Base-by-base conservation (phyloP, 2,888 invertebrate species). In the Phragmatobia fuliginosa region DNA sequence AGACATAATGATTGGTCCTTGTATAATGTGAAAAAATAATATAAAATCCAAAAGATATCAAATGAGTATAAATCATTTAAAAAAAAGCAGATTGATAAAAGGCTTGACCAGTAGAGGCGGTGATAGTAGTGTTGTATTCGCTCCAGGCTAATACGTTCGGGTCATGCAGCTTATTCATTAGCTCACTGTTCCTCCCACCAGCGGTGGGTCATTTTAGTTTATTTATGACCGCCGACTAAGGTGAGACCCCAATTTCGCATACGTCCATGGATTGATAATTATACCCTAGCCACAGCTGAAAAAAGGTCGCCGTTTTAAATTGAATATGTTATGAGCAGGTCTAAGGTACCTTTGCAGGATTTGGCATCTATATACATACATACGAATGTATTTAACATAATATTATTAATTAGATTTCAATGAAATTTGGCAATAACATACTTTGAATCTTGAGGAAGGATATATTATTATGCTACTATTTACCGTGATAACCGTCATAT, bases 221-320 rank as follows among this genome's bases (percentile, higher is more conserved):
- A 94, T 94, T 94, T 94, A 94, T 91, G 91, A 89, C 88, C 89
- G 90, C 86, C 88, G 90, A 86, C 88, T 78, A 93, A 94, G 94
- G 94, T 94, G 94, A 94, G 93, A 94, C 94, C 94, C 95, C 93
- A 94, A 95, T 95, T 94, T 95, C 90, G 95, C 95, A 93, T 94
- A 89, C 91, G 92, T 90, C 91, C 86, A 89, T 90, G 90, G 90
- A 91, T 90, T 88, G 89, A 93, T 94, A 95, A 94, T 95, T 94
- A 94, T 94, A 94, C 91, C 86, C 92, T 93, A 92, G 93, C 90
- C 81, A 82, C 79, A 85, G 81, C 89, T 93, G 90, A 92, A 92
- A 92, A 49, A 92, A 90, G 88, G 91, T 91, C 90, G 90, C 91
- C 90, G 90, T 92, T 91, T 93, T 92, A 89, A 90, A 91, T 92